Conservation (phyloP, 2,888 invertebrate genomes). For the Plebejus anna region DNA sequence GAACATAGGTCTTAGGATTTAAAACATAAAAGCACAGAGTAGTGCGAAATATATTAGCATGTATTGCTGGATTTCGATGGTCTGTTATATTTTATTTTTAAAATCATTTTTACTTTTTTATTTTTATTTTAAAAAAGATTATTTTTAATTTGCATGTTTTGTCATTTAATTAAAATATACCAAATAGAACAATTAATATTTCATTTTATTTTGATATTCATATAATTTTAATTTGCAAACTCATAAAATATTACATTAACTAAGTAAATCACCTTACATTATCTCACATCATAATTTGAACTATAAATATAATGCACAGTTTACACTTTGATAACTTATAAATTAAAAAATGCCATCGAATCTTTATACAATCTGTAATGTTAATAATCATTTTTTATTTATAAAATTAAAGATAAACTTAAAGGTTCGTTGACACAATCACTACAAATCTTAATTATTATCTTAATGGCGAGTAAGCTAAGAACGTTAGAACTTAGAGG, state of each 20-base stretch:
- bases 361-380: not conserved
- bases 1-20: slow-evolving; percentile 55
- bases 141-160: slow-evolving; percentile 59
- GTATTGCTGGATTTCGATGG: slow-evolving; percentile 67
- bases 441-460: slow-evolving; percentile 33
- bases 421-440: slow-evolving; percentile 53
- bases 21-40: slow-evolving; percentile 71
- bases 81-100: slow-evolving; percentile 49
- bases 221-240: slow-evolving; percentile 23
- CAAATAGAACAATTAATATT: slow-evolving; percentile 36
- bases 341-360: slow-evolving; percentile 14
- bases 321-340: not conserved
- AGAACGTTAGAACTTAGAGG: slow-evolving; percentile 76
- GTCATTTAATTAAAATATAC: slow-evolving; percentile 38
- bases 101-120: slow-evolving; percentile 45
- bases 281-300: slow-evolving; percentile 6
- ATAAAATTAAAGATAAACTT: not conserved
- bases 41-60: slow-evolving; percentile 73
- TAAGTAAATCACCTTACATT: slow-evolving; percentile 15
- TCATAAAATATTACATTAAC: slow-evolving; percentile 7
- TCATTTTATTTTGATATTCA: slow-evolving; percentile 37
- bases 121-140: slow-evolving; percentile 44
- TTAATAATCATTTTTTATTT: not conserved
- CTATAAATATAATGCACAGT: slow-evolving; percentile 12
- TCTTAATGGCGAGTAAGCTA: slow-evolving; percentile 48